Conservation (phyloP, 2,888 invertebrate species). For the Nesidiocoris tenuis region DNA sequence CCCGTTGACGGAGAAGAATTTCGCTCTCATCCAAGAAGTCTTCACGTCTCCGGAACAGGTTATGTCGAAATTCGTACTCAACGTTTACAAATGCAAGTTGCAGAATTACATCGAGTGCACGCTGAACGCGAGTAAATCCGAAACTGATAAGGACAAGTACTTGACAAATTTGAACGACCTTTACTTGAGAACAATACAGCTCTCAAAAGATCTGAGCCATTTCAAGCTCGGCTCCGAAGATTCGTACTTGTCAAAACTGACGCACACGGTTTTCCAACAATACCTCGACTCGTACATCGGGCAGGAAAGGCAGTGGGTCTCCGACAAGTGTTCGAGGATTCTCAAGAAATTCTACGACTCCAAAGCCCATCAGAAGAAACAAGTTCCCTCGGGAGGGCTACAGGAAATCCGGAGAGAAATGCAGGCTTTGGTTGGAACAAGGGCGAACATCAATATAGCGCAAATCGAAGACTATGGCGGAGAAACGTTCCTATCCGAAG, state of each 20-base stretch:
- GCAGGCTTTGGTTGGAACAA: slow-evolving; percentile 87
- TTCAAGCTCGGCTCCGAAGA: slow-evolving; percentile 80
- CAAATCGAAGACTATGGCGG: slow-evolving; percentile 95
- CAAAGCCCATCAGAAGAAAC: slow-evolving; percentile 92
- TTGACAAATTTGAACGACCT: slow-evolving; percentile 83
- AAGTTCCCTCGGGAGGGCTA: slow-evolving; percentile 81
- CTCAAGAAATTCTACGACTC: slow-evolving; percentile 86
- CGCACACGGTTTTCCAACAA: slow-evolving; percentile 76
- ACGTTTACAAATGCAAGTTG: slow-evolving; percentile 88
- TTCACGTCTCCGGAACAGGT: slow-evolving; percentile 95
- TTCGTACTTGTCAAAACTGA: slow-evolving; percentile 73
- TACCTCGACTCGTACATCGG: slow-evolving; percentile 76
- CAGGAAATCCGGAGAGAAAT: slow-evolving; percentile 90
- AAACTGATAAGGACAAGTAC: slow-evolving; percentile 88
- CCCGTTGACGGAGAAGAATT: slow-evolving; percentile 84
- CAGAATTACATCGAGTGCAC: slow-evolving; percentile 67
- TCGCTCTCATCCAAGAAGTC: slow-evolving; percentile 80
- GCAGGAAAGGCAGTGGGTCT: slow-evolving; percentile 74
- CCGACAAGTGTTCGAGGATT: slow-evolving; percentile 71
- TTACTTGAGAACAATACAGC: slow-evolving; percentile 78
- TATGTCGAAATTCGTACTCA: slow-evolving; percentile 95
- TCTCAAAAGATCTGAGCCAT: slow-evolving; percentile 69
- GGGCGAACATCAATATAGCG: slow-evolving; percentile 89
- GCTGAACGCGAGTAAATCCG: slow-evolving; percentile 87
- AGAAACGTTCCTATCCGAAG: slow-evolving; percentile 94